Percentiles rank a stretch among this genome's conserved stretches.
These are phyloP conservation scores for Lophura nycthemera DNA, from an alignment of 2,113 vertebrate genomes.

Conservation along the genomic window DNA sequence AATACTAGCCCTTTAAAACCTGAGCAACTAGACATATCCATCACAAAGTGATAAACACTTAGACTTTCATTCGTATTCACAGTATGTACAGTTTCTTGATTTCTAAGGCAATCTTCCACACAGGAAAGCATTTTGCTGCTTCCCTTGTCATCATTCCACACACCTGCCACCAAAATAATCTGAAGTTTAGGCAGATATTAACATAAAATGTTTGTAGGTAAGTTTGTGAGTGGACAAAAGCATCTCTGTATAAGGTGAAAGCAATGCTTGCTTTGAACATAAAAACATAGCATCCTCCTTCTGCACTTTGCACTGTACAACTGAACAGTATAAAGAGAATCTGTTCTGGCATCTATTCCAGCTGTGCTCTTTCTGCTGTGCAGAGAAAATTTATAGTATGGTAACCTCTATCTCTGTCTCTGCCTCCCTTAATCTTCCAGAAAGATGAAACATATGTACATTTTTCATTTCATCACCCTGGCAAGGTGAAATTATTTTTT, in stretches of 20 bases:
- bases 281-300: not conserved
- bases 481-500: not conserved
- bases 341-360: not conserved
- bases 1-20: not conserved
- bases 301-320: not conserved
- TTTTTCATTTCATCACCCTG: not conserved
- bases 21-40: rapidly evolving
- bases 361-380: not conserved
- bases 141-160: not conserved
- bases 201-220: too few relatives aligned
- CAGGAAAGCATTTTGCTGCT: not conserved
- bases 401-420: not conserved
- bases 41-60: not conserved
- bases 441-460: not conserved
- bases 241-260: not conserved
- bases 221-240: not conserved
- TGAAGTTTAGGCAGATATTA: not conserved
- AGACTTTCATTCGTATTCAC: not conserved
- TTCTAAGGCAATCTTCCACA: not conserved
- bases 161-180: not conserved
- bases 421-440: not conserved
- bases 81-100: not conserved
- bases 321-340: not conserved
- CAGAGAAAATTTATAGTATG: not conserved
- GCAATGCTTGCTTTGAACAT: not conserved